Conservation (phyloP, 2,888 invertebrate genomes). For the Campoplex capitator region DNA sequence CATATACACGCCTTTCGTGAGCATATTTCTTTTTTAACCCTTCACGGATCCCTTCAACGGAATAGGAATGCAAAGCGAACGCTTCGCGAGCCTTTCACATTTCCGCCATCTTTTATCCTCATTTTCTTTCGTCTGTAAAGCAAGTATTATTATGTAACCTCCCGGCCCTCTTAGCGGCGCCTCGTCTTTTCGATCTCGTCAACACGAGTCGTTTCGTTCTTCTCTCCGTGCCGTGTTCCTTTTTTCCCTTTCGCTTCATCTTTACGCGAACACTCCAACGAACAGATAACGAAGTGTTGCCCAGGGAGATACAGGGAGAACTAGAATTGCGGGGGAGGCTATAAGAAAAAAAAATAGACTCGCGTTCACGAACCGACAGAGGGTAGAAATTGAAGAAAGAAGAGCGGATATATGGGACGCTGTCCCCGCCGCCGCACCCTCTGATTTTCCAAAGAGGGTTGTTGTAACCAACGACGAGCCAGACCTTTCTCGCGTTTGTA, state of each 20-base stretch:
- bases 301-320: conserved; percentile 32
- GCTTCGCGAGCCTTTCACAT: conserved; percentile 29
- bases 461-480: conserved; percentile 2
- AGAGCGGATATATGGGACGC: conserved; percentile 30
- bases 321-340: not conserved
- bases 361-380: conserved; percentile 17
- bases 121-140: conserved; percentile 28
- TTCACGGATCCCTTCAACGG: not conserved
- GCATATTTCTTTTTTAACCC: too few relatives aligned
- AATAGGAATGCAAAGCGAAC: not conserved
- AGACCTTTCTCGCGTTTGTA: conserved; percentile 25
- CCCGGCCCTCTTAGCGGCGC: too few relatives aligned
- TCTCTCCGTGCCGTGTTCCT: conserved; percentile 28
- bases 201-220: conserved; percentile 69
- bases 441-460: conserved; percentile 47
- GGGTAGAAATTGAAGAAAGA: conserved; percentile 36
- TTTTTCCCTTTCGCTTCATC: conserved; percentile 47
- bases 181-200: conserved; percentile 68
- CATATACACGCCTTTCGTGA: not conserved
- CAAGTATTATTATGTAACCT: conserved; percentile 38
- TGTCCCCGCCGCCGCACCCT: not conserved
- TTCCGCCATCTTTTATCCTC: conserved; percentile 22
- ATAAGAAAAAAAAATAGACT: conserved; percentile 13
- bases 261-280: conserved; percentile 33
- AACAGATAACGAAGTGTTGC: conserved; percentile 59